Conservation (phyloP, 2,113 vertebrate species). For the Gobius niger region DNA sequence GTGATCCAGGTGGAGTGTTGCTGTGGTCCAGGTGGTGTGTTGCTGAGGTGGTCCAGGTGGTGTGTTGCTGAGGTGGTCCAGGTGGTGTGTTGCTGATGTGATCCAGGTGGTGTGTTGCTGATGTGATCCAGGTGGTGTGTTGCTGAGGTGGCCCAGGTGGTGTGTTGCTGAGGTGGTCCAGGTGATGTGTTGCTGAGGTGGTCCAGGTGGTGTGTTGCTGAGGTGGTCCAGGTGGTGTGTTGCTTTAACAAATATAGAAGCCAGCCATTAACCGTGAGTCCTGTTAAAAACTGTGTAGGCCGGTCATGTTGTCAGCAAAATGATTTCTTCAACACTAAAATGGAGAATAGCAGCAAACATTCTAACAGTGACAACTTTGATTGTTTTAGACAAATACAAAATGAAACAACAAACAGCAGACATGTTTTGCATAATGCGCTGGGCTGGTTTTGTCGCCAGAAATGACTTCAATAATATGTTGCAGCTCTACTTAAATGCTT, state of each 20-base stretch:
- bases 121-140: too few species aligned
- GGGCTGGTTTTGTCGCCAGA: background rate
- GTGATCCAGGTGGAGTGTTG: too few species aligned
- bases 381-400: background rate
- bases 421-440: background rate
- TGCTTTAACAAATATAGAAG: background rate
- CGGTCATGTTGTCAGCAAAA: background rate
- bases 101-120: too few species aligned
- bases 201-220: too few species aligned
- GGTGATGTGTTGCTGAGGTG: too few species aligned
- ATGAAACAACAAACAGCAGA: background rate
- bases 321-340: conserved; percentile 5
- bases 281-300: too few species aligned
- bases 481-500: background rate
- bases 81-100: too few species aligned
- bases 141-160: too few species aligned
- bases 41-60: too few species aligned
- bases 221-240: background rate
- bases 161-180: too few species aligned
- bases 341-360: background rate
- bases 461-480: background rate
- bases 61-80: too few species aligned
- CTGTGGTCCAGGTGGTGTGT: too few species aligned
- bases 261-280: background rate
- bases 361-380: background rate